phyloP scores from a whole-genome alignment of 2,888 invertebrate genomes.

The Xestia rhomboidea region DNA sequence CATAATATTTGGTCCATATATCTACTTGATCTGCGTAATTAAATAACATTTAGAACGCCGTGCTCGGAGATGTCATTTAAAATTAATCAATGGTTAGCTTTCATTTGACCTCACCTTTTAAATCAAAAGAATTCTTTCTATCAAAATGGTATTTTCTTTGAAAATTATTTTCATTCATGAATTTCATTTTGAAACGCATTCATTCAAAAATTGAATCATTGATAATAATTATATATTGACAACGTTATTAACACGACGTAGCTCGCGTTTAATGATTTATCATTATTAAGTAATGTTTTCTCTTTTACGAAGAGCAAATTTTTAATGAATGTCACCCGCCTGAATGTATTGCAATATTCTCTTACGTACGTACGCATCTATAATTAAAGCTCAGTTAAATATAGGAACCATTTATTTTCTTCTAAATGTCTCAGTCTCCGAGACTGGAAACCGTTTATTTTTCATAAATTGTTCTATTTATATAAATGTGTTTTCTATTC shows the following conservation, averaged over 20 bases:
- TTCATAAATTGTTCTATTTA: constrained; percentile 59
- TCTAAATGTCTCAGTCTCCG: constrained; percentile 57
- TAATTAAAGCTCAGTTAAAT: constrained; percentile 61
- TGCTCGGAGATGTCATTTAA: neutral
- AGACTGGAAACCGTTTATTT: constrained; percentile 44
- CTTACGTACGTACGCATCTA: constrained; percentile 56
- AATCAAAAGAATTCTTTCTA: neutral
- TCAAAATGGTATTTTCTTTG: neutral
- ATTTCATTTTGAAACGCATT: neutral
- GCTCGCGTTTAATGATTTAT: neutral
- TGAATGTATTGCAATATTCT: constrained; percentile 56
- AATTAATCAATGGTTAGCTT: neutral
- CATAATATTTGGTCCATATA: constrained; percentile 44
- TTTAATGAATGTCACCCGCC: constrained; percentile 53
- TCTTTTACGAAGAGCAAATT: constrained; percentile 25
- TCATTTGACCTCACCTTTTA: neutral
- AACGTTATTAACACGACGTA: neutral
- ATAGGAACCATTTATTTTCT: constrained; percentile 61
- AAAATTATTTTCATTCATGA: neutral
- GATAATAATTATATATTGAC: neutral
- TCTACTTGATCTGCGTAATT: constrained; percentile 51
- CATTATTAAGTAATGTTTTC: neutral
- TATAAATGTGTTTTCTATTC: constrained; percentile 42
- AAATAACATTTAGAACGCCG: constrained; percentile 39
- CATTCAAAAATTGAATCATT: neutral